A percentile compares a stretch with the other conserved stretches of the same genome.
These are phyloP conservation scores for Penaeus vannamei DNA, from an alignment of 1,140 invertebrate species.

Conservation along the genomic window DNA sequence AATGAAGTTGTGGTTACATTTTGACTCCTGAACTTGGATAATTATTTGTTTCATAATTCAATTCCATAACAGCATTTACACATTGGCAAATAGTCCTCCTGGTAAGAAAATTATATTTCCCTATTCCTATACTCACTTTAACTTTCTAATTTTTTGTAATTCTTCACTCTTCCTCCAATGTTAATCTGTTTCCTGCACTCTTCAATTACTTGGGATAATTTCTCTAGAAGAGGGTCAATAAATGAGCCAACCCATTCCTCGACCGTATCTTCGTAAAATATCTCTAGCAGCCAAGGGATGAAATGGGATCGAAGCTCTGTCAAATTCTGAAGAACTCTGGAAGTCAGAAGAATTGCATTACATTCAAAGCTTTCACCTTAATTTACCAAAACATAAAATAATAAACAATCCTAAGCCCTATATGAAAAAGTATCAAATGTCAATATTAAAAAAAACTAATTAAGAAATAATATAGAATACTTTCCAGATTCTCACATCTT, in stretches of 20 bases:
- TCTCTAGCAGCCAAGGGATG: slow-evolving; percentile 67
- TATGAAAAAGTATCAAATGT: too few species aligned
- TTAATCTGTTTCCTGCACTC: slow-evolving; percentile 59
- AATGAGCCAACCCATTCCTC: slow-evolving; percentile 71
- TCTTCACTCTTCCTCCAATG: slow-evolving; percentile 55
- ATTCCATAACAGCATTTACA: too few species aligned
- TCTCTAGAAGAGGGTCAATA: slow-evolving; percentile 69
- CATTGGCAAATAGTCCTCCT: too few species aligned
- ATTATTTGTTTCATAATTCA: too few species aligned
- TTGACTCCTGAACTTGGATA: too few species aligned
- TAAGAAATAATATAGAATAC: not conserved
- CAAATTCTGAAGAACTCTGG: slow-evolving; percentile 68
- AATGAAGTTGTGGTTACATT: too few species aligned
- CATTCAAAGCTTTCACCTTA: too few species aligned
- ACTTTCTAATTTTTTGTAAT: slow-evolving; percentile 53
- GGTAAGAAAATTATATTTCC: too few species aligned
- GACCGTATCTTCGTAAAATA: slow-evolving; percentile 71
- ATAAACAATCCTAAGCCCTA: not conserved
- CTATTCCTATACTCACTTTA: too few species aligned
- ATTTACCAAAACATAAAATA: not conserved
- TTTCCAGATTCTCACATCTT: not conserved
- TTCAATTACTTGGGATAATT: slow-evolving; percentile 68
- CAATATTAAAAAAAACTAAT: too few species aligned
- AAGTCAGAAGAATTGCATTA: slow-evolving; percentile 9
- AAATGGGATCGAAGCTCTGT: slow-evolving; percentile 68